phyloP scores from a whole-genome alignment of 2,113 vertebrate genomes.

The Zingel zingel region DNA sequence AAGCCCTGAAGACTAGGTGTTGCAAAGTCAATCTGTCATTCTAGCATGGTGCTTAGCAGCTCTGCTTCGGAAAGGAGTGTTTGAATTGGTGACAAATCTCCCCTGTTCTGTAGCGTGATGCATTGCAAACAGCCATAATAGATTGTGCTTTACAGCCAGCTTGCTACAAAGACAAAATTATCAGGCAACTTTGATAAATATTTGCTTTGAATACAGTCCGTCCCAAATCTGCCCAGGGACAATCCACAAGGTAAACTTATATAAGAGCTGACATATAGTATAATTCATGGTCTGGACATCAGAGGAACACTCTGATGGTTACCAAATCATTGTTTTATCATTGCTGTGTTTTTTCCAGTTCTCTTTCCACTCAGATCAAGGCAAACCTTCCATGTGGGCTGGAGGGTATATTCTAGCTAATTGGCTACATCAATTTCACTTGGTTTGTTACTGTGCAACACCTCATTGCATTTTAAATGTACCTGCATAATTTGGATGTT shows the following conservation, averaged over 20 bases:
- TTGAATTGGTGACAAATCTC: conserved; percentile 71
- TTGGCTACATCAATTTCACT: conserved; percentile 79
- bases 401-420: conserved; percentile 77
- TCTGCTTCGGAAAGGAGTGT: conserved; percentile 55
- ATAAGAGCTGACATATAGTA: conserved; percentile 46
- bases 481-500: conserved; percentile 70
- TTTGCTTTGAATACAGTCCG: conserved; percentile 60
- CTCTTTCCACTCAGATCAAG: conserved; percentile 60
- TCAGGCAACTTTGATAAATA: conserved; percentile 68
- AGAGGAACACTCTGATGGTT: conserved; percentile 39
- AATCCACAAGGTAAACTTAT: conserved; percentile 48
- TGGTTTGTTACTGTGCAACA: conserved; percentile 73
- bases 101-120: conserved; percentile 64
- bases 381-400: conserved; percentile 69
- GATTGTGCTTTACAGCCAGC: conserved; percentile 51
- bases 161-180: conserved; percentile 62
- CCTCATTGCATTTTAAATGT: conserved; percentile 79
- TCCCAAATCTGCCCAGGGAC: conserved; percentile 43
- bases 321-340: conserved; percentile 67
- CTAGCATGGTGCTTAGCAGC: conserved; percentile 46
- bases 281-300: conserved; percentile 45
- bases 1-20: conserved; percentile 59
- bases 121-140: conserved; percentile 67
- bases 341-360: conserved; percentile 17
- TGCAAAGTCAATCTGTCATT: conserved; percentile 71